Percentiles rank a stretch among this genome's conserved stretches.
Conservation (phyloP, 2,888 invertebrate genomes). For the Tetrapedia diversipes region DNA sequence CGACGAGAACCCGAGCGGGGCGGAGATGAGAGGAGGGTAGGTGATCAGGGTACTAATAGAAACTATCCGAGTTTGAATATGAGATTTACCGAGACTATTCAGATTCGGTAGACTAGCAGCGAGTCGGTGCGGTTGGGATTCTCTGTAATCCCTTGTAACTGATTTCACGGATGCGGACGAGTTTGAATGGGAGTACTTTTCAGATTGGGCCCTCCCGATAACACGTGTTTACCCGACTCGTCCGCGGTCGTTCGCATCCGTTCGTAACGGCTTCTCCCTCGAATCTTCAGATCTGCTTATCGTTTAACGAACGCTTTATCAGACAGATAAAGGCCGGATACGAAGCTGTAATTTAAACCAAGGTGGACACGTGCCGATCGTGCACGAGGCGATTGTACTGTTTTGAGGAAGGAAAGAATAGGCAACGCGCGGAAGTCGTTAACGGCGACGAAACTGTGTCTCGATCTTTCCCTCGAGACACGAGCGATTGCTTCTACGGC, state of each 20-base stretch:
- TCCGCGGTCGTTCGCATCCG: neutral
- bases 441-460: conserved; percentile 30
- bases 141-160: conserved; percentile 47
- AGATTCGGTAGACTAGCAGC: conserved; percentile 30
- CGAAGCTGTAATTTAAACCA: neutral
- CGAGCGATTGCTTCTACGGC: conserved; percentile 22
- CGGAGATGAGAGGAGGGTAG: conserved; percentile 5
- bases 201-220: conserved; percentile 26
- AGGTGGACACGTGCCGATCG: conserved; percentile 15
- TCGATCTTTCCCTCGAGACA: conserved; percentile 30
- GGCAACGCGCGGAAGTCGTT: conserved; percentile 45
- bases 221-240: conserved; percentile 27
- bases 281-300: conserved; percentile 14
- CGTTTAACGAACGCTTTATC: conserved; percentile 17
- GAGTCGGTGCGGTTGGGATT: conserved; percentile 30
- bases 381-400: neutral
- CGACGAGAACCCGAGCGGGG: conserved; percentile 2
- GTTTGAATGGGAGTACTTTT: conserved; percentile 47
- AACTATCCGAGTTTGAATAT: conserved; percentile 54
- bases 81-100: conserved; percentile 56
- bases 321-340: neutral
- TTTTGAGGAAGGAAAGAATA: conserved; percentile 29
- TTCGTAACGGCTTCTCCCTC: neutral
- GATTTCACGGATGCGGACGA: conserved; percentile 35
- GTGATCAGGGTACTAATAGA: conserved; percentile 52